phyloP scores from a whole-genome alignment of 2,888 invertebrate genomes.

The Pelosia muscerda region DNA sequence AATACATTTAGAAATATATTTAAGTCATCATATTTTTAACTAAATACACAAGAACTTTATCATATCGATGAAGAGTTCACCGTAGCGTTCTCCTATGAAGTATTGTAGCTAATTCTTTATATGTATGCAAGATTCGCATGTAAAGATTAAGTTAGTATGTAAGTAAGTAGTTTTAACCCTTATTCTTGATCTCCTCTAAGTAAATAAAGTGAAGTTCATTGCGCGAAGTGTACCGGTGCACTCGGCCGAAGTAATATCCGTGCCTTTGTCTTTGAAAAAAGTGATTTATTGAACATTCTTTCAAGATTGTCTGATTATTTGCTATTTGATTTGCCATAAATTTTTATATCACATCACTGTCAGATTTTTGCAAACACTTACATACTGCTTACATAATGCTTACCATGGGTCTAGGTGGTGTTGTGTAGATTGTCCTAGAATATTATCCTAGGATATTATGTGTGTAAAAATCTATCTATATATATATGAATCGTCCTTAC shows the following conservation, averaged over 20 bases:
- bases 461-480: not conserved
- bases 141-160: no score
- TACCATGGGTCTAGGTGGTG: no score
- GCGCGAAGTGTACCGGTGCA: slow-evolving; percentile 52
- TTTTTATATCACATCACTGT: slow-evolving; percentile 16
- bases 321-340: slow-evolving; percentile 34
- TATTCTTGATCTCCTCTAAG: slow-evolving; percentile 48
- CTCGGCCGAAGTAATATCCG: slow-evolving; percentile 63
- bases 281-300: slow-evolving; percentile 44
- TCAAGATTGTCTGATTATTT: slow-evolving; percentile 39
- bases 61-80: no score
- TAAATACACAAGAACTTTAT: no score
- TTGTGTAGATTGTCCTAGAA: no score
- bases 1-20: no score
- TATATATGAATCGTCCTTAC: no score
- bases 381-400: not conserved
- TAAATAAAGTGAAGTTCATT: slow-evolving; percentile 56
- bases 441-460: no score
- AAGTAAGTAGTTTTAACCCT: not conserved
- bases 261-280: slow-evolving; percentile 55
- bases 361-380: not conserved
- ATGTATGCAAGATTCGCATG: no score
- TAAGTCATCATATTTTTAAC: no score
- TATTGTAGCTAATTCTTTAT: no score
- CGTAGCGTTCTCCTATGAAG: no score